Evolutionary conservation across 1,140 invertebrate species (phyloP).

Genomic region (Cyclina sinensis): DNA sequence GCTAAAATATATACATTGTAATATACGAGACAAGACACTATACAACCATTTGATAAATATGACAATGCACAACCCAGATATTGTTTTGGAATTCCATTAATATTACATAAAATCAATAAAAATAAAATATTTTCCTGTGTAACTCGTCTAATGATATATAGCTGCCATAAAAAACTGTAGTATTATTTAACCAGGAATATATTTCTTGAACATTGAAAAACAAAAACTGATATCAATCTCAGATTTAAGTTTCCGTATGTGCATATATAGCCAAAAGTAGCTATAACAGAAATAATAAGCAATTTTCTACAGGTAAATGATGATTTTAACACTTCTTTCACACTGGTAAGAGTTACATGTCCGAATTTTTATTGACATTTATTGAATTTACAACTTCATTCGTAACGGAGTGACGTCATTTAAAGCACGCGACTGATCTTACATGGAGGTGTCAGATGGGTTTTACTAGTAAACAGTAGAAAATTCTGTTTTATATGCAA

Average conservation of each 20-base stretch:
- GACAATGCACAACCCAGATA: not conserved
- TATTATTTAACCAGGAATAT: not conserved
- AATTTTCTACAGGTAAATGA: not conserved
- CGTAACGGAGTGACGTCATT: no score
- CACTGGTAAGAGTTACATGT: not conserved
- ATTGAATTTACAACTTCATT: no score
- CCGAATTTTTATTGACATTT: not conserved
- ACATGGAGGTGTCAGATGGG: no score
- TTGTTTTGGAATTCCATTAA: not conserved
- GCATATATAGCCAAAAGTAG: not conserved
- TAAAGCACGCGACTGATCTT: no score
- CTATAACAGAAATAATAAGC: not conserved
- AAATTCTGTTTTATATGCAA: no score
- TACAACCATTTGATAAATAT: not conserved
- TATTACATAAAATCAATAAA: not conserved
- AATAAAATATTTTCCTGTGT: not conserved
- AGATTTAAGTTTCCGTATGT: not conserved
- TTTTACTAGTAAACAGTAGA: no score
- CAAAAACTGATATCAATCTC: not conserved
- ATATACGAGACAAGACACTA: not conserved
- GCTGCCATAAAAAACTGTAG: not conserved
- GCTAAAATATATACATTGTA: slow-evolving; percentile 8
- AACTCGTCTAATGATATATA: not conserved
- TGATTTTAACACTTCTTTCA: not conserved
- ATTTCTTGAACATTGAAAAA: not conserved